phyloP scores from a whole-genome alignment of 2,113 vertebrate genomes.

The Mesocricetus auratus region DNA sequence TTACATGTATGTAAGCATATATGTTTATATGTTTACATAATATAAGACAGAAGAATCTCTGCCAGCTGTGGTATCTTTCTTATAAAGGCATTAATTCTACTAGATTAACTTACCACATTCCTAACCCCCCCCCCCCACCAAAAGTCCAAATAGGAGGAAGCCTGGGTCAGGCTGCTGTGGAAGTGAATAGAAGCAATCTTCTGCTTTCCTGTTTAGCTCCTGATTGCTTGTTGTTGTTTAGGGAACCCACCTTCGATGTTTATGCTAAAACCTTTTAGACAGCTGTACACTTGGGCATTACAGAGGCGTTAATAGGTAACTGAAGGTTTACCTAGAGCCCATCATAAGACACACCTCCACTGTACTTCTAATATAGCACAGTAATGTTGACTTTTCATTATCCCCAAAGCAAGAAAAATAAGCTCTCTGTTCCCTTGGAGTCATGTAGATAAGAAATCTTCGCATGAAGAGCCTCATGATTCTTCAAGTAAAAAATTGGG shows the following conservation, averaged over 20 bases:
- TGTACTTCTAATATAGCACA: neutral
- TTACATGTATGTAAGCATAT: neutral
- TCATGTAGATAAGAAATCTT: constrained; percentile 32
- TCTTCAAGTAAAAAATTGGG: neutral
- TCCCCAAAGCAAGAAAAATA: constrained; percentile 26
- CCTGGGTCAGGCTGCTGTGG: neutral
- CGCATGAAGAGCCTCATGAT: neutral
- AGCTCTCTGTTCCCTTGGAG: neutral
- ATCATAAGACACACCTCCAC: constrained; percentile 13
- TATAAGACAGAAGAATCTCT: neutral
- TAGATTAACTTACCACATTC: neutral
- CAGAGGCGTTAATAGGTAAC: neutral
- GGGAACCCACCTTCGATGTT: neutral
- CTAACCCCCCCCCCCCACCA: constrained; percentile 8
- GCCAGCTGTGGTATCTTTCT: neutral
- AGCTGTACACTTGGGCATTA: neutral
- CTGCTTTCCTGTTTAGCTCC: constrained; percentile 7
- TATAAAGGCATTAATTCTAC: neutral
- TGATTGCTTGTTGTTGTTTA: constrained; percentile 33
- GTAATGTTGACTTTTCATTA: neutral
- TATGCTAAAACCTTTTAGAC: neutral
- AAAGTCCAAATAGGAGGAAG: neutral
- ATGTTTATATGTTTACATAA: neutral
- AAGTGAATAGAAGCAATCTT: neutral
- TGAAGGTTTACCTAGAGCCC: neutral